A percentile compares a stretch with the other conserved stretches of the same genome.
These are phyloP conservation scores for Toxonevra muliebris DNA, from an alignment of 2,888 invertebrate genomes.

Conservation along the genomic window DNA sequence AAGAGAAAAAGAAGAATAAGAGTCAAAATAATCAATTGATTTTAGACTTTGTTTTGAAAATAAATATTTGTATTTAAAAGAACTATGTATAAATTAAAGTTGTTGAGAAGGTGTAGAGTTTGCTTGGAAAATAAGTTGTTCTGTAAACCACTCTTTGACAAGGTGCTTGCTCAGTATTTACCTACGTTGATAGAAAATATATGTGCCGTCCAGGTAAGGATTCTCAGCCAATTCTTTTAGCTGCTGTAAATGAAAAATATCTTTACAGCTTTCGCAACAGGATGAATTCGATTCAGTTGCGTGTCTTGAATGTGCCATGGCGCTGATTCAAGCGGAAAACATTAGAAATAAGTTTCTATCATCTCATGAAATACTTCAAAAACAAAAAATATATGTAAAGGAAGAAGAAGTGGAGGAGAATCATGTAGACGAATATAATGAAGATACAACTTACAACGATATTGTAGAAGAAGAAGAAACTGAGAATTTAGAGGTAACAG, in stretches of 20 bases:
- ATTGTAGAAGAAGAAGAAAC: too few species aligned
- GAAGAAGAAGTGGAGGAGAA: background rate
- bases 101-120: too few species aligned
- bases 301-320: slow-evolving; percentile 23
- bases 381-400: background rate
- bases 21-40: too few species aligned
- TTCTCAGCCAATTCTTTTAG: background rate
- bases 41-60: too few species aligned
- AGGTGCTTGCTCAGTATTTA: slow-evolving; percentile 4
- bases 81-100: too few species aligned
- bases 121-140: slow-evolving; percentile 9
- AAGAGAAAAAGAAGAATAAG: too few species aligned
- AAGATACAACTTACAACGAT: too few species aligned
- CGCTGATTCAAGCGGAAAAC: slow-evolving; percentile 26
- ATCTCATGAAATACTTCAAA: slow-evolving; percentile 1
- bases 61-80: too few species aligned
- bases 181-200: slow-evolving; percentile 25
- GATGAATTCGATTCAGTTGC: slow-evolving; percentile 11
- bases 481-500: too few species aligned
- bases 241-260: background rate
- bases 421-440: too few species aligned
- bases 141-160: slow-evolving; percentile 6
- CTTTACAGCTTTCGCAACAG: background rate
- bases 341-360: slow-evolving; percentile 22
- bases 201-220: slow-evolving; percentile 20